Evolutionary conservation across 1,140 invertebrate genomes (phyloP).

Genomic region (Brachionus sp.): DNA sequence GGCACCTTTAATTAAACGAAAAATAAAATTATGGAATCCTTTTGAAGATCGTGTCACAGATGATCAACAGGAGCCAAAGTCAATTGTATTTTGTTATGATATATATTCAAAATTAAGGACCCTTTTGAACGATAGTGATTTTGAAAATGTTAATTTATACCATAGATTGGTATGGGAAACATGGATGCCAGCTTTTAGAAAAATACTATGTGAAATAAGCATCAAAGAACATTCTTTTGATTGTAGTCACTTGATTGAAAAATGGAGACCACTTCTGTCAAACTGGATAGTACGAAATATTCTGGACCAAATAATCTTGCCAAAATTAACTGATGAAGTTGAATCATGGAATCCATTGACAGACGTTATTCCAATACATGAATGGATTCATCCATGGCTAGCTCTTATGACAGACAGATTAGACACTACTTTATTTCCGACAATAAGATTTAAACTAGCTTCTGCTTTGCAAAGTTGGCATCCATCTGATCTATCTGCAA

Average conservation of each 20-base stretch:
- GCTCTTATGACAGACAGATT: conserved; percentile 67
- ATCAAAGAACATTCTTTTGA: conserved; percentile 65
- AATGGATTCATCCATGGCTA: conserved; percentile 94
- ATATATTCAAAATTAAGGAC: neutral
- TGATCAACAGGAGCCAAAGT: conserved; percentile 46
- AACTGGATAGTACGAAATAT: conserved; percentile 77
- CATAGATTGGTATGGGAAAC: conserved; percentile 78
- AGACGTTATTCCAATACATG: conserved; percentile 86
- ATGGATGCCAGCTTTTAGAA: conserved; percentile 76
- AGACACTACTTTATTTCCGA: conserved; percentile 49
- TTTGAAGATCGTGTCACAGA: neutral
- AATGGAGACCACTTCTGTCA: conserved; percentile 76
- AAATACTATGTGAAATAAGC: conserved; percentile 65
- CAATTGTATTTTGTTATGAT: neutral
- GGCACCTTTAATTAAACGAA: neutral
- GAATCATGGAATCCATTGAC: conserved; percentile 88
- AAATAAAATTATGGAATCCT: neutral
- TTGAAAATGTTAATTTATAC: conserved; percentile 68
- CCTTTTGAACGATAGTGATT: conserved; percentile 46
- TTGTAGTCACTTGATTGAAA: conserved; percentile 74
- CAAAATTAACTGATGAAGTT: conserved; percentile 73
- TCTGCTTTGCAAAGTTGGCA: conserved; percentile 79
- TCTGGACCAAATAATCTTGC: conserved; percentile 75
- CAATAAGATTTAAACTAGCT: conserved; percentile 83
- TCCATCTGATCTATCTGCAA: conserved; percentile 80